These are phyloP conservation scores for Heterocephalus glaber DNA, from an alignment of 2,113 vertebrate species.

Conservation along the genomic window DNA sequence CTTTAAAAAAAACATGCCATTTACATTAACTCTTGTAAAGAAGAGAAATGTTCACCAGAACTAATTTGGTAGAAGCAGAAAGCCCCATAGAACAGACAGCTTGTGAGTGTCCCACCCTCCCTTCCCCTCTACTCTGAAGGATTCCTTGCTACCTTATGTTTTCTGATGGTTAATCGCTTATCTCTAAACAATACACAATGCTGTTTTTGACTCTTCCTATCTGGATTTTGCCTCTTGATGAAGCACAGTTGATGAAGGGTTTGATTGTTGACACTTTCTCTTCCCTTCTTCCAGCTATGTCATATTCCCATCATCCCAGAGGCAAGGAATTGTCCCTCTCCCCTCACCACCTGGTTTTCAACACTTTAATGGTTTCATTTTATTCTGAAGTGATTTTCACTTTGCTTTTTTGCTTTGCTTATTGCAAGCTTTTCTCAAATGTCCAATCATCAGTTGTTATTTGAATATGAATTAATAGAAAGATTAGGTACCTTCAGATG, in stretches of 20 bases:
- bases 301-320: background rate
- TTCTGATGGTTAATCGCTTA: background rate
- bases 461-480: background rate
- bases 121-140: no score
- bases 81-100: background rate
- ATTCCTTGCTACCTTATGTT: background rate
- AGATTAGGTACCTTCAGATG: background rate
- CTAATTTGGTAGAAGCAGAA: background rate
- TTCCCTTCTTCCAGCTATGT: background rate
- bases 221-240: constrained; percentile 27
- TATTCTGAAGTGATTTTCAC: constrained; percentile 7
- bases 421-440: background rate
- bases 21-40: background rate
- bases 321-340: background rate
- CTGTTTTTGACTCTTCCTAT: background rate
- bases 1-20: background rate
- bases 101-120: background rate
- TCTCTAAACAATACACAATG: background rate
- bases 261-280: background rate
- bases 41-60: background rate
- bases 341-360: background rate
- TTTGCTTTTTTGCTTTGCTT: background rate
- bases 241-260: background rate
- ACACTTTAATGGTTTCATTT: constrained; percentile 22
- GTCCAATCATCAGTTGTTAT: background rate